Conservation (phyloP, 2,888 invertebrate species). For the Chromoteleia sp. region DNA sequence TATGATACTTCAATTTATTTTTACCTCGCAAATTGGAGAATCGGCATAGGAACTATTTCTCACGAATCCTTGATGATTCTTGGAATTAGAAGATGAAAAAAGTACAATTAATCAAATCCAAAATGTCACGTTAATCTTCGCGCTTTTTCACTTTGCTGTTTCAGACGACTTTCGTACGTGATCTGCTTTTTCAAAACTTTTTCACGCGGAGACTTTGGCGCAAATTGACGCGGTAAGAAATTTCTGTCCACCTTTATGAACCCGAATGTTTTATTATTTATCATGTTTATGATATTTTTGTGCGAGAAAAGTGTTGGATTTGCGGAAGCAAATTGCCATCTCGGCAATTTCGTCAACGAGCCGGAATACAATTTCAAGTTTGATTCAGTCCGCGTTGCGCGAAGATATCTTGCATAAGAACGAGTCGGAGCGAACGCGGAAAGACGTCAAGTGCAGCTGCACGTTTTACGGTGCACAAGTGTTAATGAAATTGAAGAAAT, state of each 20-base stretch:
- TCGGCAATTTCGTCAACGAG: constrained; percentile 40
- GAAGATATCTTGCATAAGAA: constrained; percentile 42
- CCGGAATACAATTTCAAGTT: constrained; percentile 26
- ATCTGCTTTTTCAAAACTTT: constrained; percentile 23
- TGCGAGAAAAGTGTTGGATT: constrained; percentile 17
- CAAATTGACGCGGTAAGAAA: constrained; percentile 18
- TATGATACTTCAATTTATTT: too few species aligned
- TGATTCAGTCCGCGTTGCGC: neutral
- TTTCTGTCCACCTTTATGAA: constrained; percentile 15
- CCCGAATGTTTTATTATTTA: constrained; percentile 21
- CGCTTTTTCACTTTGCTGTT: constrained; percentile 16
- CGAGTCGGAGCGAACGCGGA: constrained; percentile 5
- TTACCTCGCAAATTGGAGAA: too few species aligned
- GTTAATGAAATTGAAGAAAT: constrained; percentile 24
- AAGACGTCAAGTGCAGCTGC: constrained; percentile 37
- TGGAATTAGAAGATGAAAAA: neutral
- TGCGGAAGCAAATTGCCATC: constrained; percentile 36
- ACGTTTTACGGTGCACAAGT: constrained; percentile 11
- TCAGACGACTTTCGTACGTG: constrained; percentile 8
- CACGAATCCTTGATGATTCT: too few species aligned
- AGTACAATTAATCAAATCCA: constrained; percentile 3
- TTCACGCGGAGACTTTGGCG: neutral
- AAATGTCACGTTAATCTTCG: constrained; percentile 3
- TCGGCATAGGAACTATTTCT: too few species aligned
- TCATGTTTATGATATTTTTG: constrained; percentile 32